Evolutionary conservation across 35 echinoderm and acorn worm genomes (phyloP).

Genomic region (Apostichopus californicus): DNA sequence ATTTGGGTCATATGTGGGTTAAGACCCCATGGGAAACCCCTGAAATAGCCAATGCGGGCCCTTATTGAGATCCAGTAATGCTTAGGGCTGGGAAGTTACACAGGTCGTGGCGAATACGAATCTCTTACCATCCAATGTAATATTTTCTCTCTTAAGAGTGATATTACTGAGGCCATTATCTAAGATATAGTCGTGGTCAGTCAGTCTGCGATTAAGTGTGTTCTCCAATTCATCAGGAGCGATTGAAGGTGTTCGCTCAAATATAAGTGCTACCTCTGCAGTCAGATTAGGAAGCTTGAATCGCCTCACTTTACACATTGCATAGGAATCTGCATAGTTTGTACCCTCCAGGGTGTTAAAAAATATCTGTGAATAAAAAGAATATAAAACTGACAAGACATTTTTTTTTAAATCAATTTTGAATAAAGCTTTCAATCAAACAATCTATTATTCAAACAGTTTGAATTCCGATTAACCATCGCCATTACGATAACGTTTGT

Average conservation of each 20-base stretch:
- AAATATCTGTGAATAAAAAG: not conserved
- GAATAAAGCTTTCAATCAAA: too few species aligned
- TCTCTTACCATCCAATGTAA: not conserved
- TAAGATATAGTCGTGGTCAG: not conserved
- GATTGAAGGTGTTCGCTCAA: not conserved
- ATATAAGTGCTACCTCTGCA: not conserved
- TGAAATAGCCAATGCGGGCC: too few species aligned
- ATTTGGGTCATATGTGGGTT: too few species aligned
- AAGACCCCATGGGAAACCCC: too few species aligned
- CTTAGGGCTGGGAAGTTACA: too few species aligned
- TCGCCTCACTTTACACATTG: not conserved
- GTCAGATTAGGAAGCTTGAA: not conserved
- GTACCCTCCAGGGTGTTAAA: not conserved
- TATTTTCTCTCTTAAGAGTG: conserved; percentile 9
- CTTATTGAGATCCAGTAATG: too few species aligned
- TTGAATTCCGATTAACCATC: too few species aligned
- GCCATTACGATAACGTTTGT: too few species aligned
- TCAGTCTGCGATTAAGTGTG: not conserved
- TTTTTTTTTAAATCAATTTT: too few species aligned
- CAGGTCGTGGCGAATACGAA: not conserved
- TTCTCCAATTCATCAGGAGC: not conserved
- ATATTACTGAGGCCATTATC: not conserved
- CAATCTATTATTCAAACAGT: too few species aligned
- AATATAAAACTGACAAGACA: not conserved
- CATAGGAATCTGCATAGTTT: not conserved